These are phyloP conservation scores for Papilio gigon DNA, from an alignment of 2,888 invertebrate genomes.

Conservation along the genomic window DNA sequence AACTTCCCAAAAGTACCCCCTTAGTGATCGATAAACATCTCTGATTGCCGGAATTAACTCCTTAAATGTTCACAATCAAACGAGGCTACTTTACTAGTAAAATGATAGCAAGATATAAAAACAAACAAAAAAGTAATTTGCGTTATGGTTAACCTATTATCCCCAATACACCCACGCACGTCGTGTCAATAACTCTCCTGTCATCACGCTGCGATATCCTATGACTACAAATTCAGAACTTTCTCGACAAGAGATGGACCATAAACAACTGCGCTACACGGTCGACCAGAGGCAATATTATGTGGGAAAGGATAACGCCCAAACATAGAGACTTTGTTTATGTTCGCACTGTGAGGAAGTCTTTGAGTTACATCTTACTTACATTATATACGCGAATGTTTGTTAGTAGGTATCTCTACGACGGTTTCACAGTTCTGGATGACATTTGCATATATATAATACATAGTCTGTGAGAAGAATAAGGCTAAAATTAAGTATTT, in stretches of 20 bases:
- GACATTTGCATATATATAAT: too few relatives aligned
- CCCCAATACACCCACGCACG: conserved; percentile 18
- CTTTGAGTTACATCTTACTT: too few relatives aligned
- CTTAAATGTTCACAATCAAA: too few relatives aligned
- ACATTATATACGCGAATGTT: too few relatives aligned
- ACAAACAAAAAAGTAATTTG: background rate
- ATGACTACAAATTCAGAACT: conserved; percentile 17
- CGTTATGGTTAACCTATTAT: background rate
- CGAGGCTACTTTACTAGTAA: background rate
- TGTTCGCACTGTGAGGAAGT: conserved; percentile 26
- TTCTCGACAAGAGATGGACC: conserved; percentile 20
- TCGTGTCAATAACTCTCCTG: conserved; percentile 4
- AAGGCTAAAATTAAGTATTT: too few relatives aligned
- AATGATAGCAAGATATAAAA: background rate
- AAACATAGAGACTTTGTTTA: conserved; percentile 10
- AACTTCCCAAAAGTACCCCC: too few relatives aligned
- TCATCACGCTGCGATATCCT: conserved; percentile 13
- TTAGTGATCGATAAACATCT: too few relatives aligned
- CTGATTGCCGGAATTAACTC: too few relatives aligned
- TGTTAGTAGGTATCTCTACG: too few relatives aligned
- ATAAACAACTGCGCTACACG: conserved; percentile 32
- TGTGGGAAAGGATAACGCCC: conserved; percentile 13
- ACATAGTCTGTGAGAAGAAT: too few relatives aligned
- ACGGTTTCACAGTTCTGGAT: too few relatives aligned
- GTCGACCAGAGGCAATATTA: conserved; percentile 10